Base-by-base conservation (phyloP, 2,888 invertebrate genomes). In the Ctenicera cuprea region DNA sequence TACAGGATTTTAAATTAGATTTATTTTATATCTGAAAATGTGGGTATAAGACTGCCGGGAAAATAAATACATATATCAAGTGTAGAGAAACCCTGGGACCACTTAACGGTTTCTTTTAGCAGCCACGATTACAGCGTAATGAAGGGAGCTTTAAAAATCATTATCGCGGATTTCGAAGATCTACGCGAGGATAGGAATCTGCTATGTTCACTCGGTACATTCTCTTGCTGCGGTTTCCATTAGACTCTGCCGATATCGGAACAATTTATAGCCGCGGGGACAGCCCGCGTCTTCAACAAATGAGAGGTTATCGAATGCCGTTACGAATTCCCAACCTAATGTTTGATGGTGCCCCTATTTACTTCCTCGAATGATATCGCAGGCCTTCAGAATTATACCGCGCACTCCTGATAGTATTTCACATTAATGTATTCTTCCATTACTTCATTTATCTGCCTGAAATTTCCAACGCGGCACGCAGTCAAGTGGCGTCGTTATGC, bases 61-160 rank as follows among this genome's bases (percentile, higher is more conserved):
- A 70, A 73, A 69, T 43, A 73, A 63, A 68, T 63, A 73, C 63
- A 67, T 73, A 68, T 69, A 73, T 73, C 73, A 68, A 68, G 62
- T 63, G 54, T 41, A 14, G 50, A 20, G 48, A 69, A 68, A 63
- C 68, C 65, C 59, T 48, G 22, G 48, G 62, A 73, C 59, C 64
- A 69, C 64, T 73, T 73, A 73, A 73, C 73, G 66, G 54, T 66
- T 75, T 75, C 63, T 71, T 75, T 71, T 68, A 41, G 66, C 74
- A 72, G 62, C 66, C 63, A 71, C 79, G 79, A 80, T 80, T 80
- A 80, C 74, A 52, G 71, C 64, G 76, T 80, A 78, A 81, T 79
- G 80, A 79, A 80, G 78, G 76, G 73, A 80, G 80, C 79, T 81
- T 80, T 80, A 80, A 78, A 80, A 81, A 80, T 79, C 80, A 81